phyloP scores from a whole-genome alignment of 1,140 invertebrate genomes.

The Psilanteris sp. region DNA sequence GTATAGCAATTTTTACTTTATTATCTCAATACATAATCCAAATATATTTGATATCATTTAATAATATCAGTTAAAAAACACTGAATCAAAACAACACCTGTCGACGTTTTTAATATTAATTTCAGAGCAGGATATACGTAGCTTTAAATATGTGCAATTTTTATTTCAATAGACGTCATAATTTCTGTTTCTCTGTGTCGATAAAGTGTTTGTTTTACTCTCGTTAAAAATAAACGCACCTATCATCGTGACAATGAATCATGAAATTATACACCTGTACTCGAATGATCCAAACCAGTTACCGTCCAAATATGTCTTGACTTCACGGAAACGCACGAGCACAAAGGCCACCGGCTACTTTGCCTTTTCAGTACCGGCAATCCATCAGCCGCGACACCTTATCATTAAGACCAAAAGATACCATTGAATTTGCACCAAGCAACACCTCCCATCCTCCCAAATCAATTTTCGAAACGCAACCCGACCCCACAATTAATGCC shows the following conservation, averaged over 20 bases:
- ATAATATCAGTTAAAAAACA: too few species aligned
- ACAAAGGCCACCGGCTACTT: slow-evolving; percentile 1
- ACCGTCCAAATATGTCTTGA: neutral
- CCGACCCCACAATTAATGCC: slow-evolving; percentile 38
- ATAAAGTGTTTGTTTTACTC: too few species aligned
- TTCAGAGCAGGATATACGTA: too few species aligned
- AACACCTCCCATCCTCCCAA: slow-evolving; percentile 17
- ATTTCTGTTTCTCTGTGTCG: too few species aligned
- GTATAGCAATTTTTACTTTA: too few species aligned
- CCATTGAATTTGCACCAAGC: slow-evolving; percentile 7
- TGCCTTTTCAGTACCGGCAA: slow-evolving; percentile 12
- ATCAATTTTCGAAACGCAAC: slow-evolving; percentile 35
- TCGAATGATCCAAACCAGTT: slow-evolving; percentile 9
- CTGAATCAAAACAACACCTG: too few species aligned
- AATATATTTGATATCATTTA: too few species aligned
- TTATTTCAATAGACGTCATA: too few species aligned
- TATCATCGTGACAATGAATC: slow-evolving; percentile 17
- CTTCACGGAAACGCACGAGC: neutral
- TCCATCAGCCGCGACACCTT: slow-evolving; percentile 41
- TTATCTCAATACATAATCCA: too few species aligned
- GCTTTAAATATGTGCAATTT: too few species aligned
- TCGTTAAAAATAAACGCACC: too few species aligned
- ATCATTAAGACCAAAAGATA: slow-evolving; percentile 27
- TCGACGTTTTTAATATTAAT: too few species aligned
- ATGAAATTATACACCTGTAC: slow-evolving; percentile 8